phyloP scores from a whole-genome alignment of 1,140 invertebrate genomes.

The Akabosia matsudoensis region DNA sequence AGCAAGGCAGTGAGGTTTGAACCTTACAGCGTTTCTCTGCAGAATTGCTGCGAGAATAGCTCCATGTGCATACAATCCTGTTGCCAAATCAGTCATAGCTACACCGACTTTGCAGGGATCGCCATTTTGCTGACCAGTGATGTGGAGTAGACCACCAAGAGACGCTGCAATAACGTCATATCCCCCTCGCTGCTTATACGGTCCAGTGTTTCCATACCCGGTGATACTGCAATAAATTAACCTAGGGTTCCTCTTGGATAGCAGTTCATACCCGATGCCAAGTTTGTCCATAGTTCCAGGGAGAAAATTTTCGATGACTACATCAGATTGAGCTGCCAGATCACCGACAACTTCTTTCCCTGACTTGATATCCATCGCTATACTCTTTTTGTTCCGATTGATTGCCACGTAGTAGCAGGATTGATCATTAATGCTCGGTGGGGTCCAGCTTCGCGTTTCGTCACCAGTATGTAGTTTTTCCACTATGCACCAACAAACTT shows the following conservation, averaged over 20 bases:
- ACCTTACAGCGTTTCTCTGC: conserved; percentile 33
- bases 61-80: conserved; percentile 91
- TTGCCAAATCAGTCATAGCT: conserved; percentile 87
- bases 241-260: conserved; percentile 68
- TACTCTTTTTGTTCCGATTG: conserved; percentile 94
- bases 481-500: conserved; percentile 53
- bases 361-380: conserved; percentile 81
- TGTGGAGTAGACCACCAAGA: conserved; percentile 81
- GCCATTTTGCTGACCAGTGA: conserved; percentile 76
- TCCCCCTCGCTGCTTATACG: conserved; percentile 71
- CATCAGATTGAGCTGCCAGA: conserved; percentile 72
- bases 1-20: too few relatives aligned
- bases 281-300: conserved; percentile 80
- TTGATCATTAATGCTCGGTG: conserved; percentile 69
- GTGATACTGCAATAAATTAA: conserved; percentile 93
- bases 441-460: conserved; percentile 87
- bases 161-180: conserved; percentile 95
- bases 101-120: conserved; percentile 89
- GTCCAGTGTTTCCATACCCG: conserved; percentile 83
- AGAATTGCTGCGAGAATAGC: conserved; percentile 80
- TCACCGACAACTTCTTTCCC: conserved; percentile 72
- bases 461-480: conserved; percentile 78
- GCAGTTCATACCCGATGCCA: conserved; percentile 72
- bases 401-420: conserved; percentile 80
- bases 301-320: conserved; percentile 91